Conservation (phyloP, 2,888 invertebrate genomes). For the Cryptus viduatorius region DNA sequence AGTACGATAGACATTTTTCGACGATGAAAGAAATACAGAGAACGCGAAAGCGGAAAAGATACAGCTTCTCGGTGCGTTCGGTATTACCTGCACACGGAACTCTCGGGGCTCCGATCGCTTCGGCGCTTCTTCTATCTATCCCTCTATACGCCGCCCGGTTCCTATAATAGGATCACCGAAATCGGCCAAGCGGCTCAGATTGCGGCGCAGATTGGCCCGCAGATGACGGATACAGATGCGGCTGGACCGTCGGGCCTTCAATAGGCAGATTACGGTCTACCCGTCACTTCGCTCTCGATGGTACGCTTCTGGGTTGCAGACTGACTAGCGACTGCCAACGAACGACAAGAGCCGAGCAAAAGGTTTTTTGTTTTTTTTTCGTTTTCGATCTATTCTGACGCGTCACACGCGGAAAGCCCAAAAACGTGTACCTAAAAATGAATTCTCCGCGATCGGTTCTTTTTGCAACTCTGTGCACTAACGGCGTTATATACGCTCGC, state of each 20-base stretch:
- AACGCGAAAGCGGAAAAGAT: conserved; percentile 9
- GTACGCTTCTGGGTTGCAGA: conserved; percentile 41
- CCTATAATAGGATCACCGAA: conserved; percentile 83
- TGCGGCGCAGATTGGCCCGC: conserved; percentile 80
- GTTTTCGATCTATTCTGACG: conserved; percentile 9
- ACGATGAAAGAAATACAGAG: conserved; percentile 25
- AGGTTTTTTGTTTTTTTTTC: neutral
- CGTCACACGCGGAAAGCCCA: conserved; percentile 19
- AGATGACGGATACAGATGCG: conserved; percentile 81
- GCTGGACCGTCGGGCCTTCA: conserved; percentile 71
- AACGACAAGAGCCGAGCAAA: conserved; percentile 20
- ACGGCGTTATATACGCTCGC: neutral
- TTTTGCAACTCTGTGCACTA: neutral
- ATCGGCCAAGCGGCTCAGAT: conserved; percentile 80
- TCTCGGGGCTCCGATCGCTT: conserved; percentile 20
- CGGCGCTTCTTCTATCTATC: conserved; percentile 43
- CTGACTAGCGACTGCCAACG: conserved; percentile 33
- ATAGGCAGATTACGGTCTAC: conserved; percentile 80
- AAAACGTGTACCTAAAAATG: conserved; percentile 44
- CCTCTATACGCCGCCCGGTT: conserved; percentile 73
- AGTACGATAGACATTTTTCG: conserved; percentile 12
- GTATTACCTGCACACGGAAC: conserved; percentile 24
- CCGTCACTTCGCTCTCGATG: conserved; percentile 59
- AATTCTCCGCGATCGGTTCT: conserved; percentile 14
- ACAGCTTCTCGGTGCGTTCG: conserved; percentile 7